Evolutionary conservation across 2,888 invertebrate genomes (phyloP).

Genomic region (Cephonodes hylas): DNA sequence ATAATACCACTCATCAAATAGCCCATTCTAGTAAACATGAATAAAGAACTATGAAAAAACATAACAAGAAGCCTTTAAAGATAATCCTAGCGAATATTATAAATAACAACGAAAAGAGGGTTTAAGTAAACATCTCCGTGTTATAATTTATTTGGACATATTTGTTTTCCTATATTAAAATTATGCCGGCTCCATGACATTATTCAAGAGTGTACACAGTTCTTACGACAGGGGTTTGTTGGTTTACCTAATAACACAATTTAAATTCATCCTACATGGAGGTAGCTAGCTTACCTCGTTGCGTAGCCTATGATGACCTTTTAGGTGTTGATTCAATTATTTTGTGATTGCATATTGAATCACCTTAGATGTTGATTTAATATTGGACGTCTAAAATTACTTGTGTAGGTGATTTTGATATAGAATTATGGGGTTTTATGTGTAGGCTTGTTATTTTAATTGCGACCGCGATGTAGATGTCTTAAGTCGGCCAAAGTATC

Average conservation of each 20-base stretch:
- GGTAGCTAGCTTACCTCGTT: not conserved
- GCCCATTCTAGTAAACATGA: too few relatives aligned
- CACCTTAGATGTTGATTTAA: not conserved
- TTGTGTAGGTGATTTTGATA: too few relatives aligned
- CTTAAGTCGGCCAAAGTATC: too few relatives aligned
- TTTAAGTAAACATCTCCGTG: constrained; percentile 17
- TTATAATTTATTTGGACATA: constrained; percentile 22
- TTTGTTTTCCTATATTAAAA: constrained; percentile 44
- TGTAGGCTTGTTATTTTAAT: too few relatives aligned
- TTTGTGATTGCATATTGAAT: not conserved
- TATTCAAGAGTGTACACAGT: constrained; percentile 36
- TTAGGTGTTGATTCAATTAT: not conserved
- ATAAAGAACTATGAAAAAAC: not conserved
- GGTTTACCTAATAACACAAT: constrained; percentile 16
- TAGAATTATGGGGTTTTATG: too few relatives aligned
- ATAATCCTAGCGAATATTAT: not conserved
- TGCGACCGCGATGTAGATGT: too few relatives aligned
- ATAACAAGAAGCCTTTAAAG: not conserved
- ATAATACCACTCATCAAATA: too few relatives aligned
- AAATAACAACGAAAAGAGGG: constrained; percentile 6
- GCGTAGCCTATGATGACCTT: not conserved
- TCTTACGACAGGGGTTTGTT: constrained; percentile 27
- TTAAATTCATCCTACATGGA: constrained; percentile 11
- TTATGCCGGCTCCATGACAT: constrained; percentile 34
- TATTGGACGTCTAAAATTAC: too few relatives aligned